phyloP scores from a whole-genome alignment of 2,888 invertebrate species.

The Yponomeuta sedellus region DNA sequence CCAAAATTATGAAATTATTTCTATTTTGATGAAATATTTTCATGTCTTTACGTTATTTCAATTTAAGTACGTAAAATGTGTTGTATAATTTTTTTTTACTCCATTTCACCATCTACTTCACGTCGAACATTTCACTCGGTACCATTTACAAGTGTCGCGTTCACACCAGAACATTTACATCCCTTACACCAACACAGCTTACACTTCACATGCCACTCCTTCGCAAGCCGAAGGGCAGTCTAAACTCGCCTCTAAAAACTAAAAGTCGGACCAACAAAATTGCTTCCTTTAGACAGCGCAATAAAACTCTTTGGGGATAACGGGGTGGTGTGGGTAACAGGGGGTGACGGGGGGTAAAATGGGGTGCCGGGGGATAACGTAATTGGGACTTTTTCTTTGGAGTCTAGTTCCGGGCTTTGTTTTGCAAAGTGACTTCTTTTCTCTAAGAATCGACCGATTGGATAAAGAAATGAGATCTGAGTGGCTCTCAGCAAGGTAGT shows the following conservation, averaged over 20 bases:
- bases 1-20: no score
- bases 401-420: conserved; percentile 58
- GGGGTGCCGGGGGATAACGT: conserved; percentile 37
- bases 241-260: conserved; percentile 43
- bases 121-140: no score
- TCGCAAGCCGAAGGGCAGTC: neutral
- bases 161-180: no score
- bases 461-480: conserved; percentile 6
- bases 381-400: conserved; percentile 74
- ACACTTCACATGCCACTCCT: neutral
- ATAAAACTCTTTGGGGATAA: conserved; percentile 48
- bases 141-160: no score
- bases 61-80: no score
- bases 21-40: no score
- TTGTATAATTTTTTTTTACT: no score
- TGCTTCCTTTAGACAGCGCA: conserved; percentile 72
- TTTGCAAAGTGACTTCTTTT: conserved; percentile 70
- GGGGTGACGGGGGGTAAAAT: conserved; percentile 19
- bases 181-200: no score
- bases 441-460: conserved; percentile 4
- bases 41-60: no score
- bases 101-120: no score
- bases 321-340: conserved; percentile 15
- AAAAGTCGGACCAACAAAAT: conserved; percentile 75
- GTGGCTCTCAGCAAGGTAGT: neutral